Base-by-base conservation (phyloP, 1,140 invertebrate species). In the Microplitis demolitor region DNA sequence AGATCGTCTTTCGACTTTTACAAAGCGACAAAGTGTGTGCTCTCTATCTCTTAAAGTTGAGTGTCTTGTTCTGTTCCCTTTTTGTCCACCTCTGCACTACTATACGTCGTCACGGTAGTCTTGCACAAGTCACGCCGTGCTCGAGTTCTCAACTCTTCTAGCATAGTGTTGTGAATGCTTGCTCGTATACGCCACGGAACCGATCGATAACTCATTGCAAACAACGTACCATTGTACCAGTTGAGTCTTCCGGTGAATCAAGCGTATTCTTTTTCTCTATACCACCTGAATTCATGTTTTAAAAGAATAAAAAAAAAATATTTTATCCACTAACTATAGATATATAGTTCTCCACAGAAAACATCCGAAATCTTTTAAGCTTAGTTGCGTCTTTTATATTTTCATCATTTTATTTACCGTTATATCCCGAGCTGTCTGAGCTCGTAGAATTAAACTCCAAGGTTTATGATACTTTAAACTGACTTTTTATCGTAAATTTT, bases 181-280 rank as follows among this genome's bases (percentile, higher is more conserved):
- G 66, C 53, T 24, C 16, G 60, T 62, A 34, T 62, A 62, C 35
- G 11, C 34, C n/a, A 24, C 6, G 39, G 39, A 45, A 81, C 76
- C 79, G 79, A 80, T 80, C 79, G 78, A 81, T 81, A 80, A 74
- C 72, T 73, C 79, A 77, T 77, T 75, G 75, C 74, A 70, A 74
- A 74, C 68, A 76, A 80, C 78, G 76, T 73, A 75, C 79, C 78
- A 78, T 77, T 76, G 79, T 81, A 75, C 62, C 67, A 58, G 51
- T 56, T 77, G 77, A 78, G 74, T 63, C 31, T 53, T 71, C 60
- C 50, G 45, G 39, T 62, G 45, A 50, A 62, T 34, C 31, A 50
- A 50, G 3, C 39, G 6, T 34, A 16, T 24, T 11, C 60, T 35
- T 33, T 56, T 56, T 6, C n/a, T 56, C n/a, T 56, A 24, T 24